Evolutionary conservation across 2,888 invertebrate genomes (phyloP), one percentile per base, ranked within the genome.

Genomic region (Andricus quercusramuli): DNA sequence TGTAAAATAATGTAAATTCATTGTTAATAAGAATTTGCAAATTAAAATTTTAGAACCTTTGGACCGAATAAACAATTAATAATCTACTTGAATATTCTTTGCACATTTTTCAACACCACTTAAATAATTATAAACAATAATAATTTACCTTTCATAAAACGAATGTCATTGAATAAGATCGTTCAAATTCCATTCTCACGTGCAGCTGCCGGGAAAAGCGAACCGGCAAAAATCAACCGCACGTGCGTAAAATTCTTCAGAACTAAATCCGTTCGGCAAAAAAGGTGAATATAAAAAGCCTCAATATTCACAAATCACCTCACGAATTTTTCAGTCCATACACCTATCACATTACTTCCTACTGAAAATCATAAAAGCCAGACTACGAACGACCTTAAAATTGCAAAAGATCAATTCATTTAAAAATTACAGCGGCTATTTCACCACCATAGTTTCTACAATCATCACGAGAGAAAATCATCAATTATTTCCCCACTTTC

Each of bases 221-320:
- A 70, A 51, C 51, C 70, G 70, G 70, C 47, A 70, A 70, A 70
- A 70, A 32, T 20, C 11, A 70, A 25, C 29, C 47, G 29, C 70
- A 70, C 70, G 70, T 70, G 70, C 70, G 47, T 70, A 51, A 70
- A 70, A 70, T 51, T 70, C 25, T 70, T 70, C 47, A 47, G 47
- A 47, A 47, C 47, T 15, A 15, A 47, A 70, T 70, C 47, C 29
- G 29, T 20, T 20, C 47, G 3, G 20, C 9, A 29, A 65, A 37
- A 5, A 65, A 51, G n/a, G 29, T 70, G 51, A 70, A 70, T 47
- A 51, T 44, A 70, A 47, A 25, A 20, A 29, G 8, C 47, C 25
- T 70, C 11, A 32, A 70, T 70, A 51, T 70, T 70, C 70, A 70
- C 70, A 29, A 70, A 70, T 3, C 51, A 47, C 17, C 47, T 29